Base-by-base conservation (phyloP, 2,888 invertebrate species). In the Cenopis cana region DNA sequence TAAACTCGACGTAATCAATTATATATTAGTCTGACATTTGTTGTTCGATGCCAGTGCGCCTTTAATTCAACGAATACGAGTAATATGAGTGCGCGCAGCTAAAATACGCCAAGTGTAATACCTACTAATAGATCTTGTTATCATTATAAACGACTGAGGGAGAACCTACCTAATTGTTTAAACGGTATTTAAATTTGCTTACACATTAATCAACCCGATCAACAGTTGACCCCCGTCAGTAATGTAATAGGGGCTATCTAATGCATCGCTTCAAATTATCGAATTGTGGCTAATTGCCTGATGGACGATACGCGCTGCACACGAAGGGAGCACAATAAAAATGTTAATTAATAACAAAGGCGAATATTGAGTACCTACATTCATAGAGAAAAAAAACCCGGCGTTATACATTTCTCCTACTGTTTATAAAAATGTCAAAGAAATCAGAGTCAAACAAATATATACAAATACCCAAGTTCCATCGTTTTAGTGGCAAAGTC, bases 261-360 rank as follows among this genome's bases (percentile, higher is more conserved):
- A 64, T 64, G 38, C n/a, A 54, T 54, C 64, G 52, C 38, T 11
- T n/a, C 64, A 64, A 52, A 38, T 64, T 64, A 64, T 54, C 52
- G 64, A 64, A 64, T 64, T 64, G 64, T 38, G 20, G 36, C 64
- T 64, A 64, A 64, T 64, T 64, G 52, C n/a, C 17, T 38, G 64
- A 54, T 64, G 64, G 64, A 54, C 38, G 64, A 64, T 24, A 64
- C n/a, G 14, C 6, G 24, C 8, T 29, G 12, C 14, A 11, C 52
- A 54, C 52, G 38, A 11, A 52, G 52, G 52, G n/a, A 10, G 38
- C 38, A 14, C 20, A 59, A 29, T 55, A 17, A 14, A 20, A 38
- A 57, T n/a, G n/a, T 46, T 46, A 8, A 46, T 46, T n/a, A 46
- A n/a, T n/a, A 46, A 46, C n/a, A 46, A 46, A 41, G 14, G 41